Percentiles rank a stretch among this genome's conserved stretches.
These are phyloP conservation scores for Agonopterix subpropinquella DNA, from an alignment of 2,888 invertebrate species.

Conservation along the genomic window DNA sequence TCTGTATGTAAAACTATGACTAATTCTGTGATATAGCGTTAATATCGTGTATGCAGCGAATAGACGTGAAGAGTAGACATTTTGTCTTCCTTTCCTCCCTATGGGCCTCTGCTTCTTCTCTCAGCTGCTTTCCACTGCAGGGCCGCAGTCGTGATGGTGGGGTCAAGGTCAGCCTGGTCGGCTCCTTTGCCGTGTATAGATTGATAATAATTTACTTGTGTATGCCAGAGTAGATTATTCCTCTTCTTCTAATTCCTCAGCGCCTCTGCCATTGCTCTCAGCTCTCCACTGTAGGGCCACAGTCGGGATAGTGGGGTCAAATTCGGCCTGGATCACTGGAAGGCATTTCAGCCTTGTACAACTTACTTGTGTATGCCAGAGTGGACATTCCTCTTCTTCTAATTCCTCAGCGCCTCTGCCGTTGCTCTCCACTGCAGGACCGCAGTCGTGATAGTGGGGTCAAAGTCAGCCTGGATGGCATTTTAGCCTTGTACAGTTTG, in stretches of 20 bases:
- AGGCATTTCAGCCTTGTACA: conserved; percentile 77
- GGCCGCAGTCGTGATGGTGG: conserved; percentile 78
- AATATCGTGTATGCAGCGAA: too few relatives aligned
- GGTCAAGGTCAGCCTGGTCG: conserved; percentile 78
- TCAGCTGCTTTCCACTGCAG: conserved; percentile 79
- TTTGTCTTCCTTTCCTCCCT: too few relatives aligned
- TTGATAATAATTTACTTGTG: too few relatives aligned
- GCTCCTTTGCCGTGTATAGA: conserved; percentile 82
- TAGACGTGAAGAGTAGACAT: too few relatives aligned
- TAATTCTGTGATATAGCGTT: too few relatives aligned
- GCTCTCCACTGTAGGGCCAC: conserved; percentile 78
- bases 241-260: conserved; percentile 88
- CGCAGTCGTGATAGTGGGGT: conserved; percentile 79
- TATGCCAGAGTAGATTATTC: too few relatives aligned
- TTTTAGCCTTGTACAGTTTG: conserved; percentile 83
- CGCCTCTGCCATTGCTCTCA: conserved; percentile 73
- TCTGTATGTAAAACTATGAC: too few relatives aligned
- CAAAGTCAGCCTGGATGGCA: conserved; percentile 79
- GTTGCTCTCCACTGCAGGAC: conserved; percentile 78
- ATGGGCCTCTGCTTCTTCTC: conserved; percentile 86
- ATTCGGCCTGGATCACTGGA: conserved; percentile 72
- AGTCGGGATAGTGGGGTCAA: conserved; percentile 80
- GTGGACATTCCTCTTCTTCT: conserved; percentile 87
- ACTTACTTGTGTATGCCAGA: conserved; percentile 86
- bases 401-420: conserved; percentile 86